Percentiles rank a stretch among this genome's conserved stretches.
These are phyloP conservation scores for Matsumurasca onukii DNA, from an alignment of 1,140 invertebrate genomes.

Conservation along the genomic window DNA sequence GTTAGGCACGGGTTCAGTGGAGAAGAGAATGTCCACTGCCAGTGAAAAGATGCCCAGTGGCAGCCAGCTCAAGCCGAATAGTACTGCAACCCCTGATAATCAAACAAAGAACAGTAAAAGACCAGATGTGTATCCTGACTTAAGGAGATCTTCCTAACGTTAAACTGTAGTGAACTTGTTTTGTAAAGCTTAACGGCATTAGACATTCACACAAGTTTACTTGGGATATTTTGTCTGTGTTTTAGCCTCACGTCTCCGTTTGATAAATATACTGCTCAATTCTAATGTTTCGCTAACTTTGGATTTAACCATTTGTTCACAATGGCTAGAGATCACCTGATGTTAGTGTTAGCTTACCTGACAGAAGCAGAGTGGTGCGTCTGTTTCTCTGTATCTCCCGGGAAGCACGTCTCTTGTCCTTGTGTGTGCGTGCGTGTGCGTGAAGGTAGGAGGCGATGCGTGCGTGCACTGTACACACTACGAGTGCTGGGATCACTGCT, in stretches of 20 bases:
- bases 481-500: slow-evolving; percentile 56
- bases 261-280: too few species aligned
- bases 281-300: too few species aligned
- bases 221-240: too few species aligned
- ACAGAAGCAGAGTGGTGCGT: slow-evolving; percentile 54
- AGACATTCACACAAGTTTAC: too few species aligned
- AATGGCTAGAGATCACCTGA: too few species aligned
- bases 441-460: slow-evolving; percentile 54
- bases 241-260: too few species aligned
- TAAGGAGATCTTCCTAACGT: too few species aligned
- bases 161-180: too few species aligned
- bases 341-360: slow-evolving; percentile 35
- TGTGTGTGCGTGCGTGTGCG: slow-evolving; percentile 43
- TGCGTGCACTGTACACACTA: slow-evolving; percentile 55
- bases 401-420: slow-evolving; percentile 43
- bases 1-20: slow-evolving; percentile 33
- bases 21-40: slow-evolving; percentile 46
- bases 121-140: too few species aligned
- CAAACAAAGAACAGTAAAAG: too few species aligned
- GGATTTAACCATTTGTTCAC: too few species aligned
- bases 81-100: slow-evolving; percentile 44
- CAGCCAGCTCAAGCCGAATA: slow-evolving; percentile 55
- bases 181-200: too few species aligned
- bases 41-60: slow-evolving; percentile 55
- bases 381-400: slow-evolving; percentile 53